Evolutionary conservation across 1,140 invertebrate genomes (phyloP).

Genomic region (Chionoecetes opilio): DNA sequence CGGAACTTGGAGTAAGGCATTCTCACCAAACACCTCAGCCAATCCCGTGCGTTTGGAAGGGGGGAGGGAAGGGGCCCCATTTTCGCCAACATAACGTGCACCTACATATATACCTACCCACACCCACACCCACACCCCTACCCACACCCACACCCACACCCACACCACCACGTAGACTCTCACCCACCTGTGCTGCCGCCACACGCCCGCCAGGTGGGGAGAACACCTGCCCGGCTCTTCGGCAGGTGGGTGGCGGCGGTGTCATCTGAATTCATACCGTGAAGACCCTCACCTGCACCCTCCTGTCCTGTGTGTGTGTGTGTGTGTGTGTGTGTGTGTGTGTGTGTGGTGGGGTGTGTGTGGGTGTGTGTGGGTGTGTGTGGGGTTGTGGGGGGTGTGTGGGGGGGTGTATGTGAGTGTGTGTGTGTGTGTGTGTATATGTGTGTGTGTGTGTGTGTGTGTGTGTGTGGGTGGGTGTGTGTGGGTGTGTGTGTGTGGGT

Average conservation of each 20-base stretch:
- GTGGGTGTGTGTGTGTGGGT: neutral
- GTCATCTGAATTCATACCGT: neutral
- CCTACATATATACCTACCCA: neutral
- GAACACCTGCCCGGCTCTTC: neutral
- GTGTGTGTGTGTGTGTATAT: too few relatives aligned
- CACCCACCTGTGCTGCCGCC: slow-evolving; percentile 1
- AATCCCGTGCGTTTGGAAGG: too few relatives aligned
- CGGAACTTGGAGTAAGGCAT: too few relatives aligned
- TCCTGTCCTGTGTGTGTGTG: too few relatives aligned
- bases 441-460: too few relatives aligned
- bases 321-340: too few relatives aligned
- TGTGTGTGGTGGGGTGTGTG: too few relatives aligned
- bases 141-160: neutral
- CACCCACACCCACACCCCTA: neutral
- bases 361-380: neutral
- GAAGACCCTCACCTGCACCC: neutral
- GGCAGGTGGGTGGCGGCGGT: neutral
- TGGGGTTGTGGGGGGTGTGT: too few relatives aligned
- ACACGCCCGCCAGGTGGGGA: neutral
- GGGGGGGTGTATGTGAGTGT: neutral
- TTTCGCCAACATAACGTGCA: too few relatives aligned
- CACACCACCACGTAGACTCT: neutral
- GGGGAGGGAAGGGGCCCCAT: too few relatives aligned
- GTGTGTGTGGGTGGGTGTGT: too few relatives aligned
- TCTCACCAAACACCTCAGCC: too few relatives aligned